Evolutionary conservation across 2,888 invertebrate species (phyloP).

Genomic region (Thecocarcelia acutangulata): DNA sequence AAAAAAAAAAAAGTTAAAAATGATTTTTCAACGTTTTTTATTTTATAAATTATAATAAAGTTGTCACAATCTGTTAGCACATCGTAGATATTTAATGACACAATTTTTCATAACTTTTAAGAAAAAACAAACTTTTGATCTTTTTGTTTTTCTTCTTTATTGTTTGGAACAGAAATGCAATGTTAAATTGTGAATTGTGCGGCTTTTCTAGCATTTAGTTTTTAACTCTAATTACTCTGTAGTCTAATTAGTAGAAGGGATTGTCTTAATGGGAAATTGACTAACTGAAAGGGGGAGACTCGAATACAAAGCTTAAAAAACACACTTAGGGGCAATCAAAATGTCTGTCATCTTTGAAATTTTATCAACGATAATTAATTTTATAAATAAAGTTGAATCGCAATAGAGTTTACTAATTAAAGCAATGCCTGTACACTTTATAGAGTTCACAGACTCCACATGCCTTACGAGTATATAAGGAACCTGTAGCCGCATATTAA

Average conservation of each 20-base stretch:
- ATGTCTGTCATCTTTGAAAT: no score
- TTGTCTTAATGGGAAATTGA: conserved; percentile 8
- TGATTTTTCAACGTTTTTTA: conserved; percentile 23
- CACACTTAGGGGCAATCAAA: background rate
- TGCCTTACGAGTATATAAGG: no score
- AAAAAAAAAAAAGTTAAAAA: conserved; percentile 31
- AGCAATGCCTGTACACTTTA: no score
- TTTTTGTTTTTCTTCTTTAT: conserved; percentile 7
- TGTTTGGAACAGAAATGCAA: conserved; percentile 4
- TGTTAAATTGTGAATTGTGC: conserved; percentile 2
- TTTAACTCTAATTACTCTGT: conserved; percentile 33
- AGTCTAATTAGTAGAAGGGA: conserved; percentile 40
- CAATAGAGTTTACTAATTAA: no score
- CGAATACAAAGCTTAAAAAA: background rate
- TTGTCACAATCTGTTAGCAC: conserved; percentile 68
- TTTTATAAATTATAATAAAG: conserved; percentile 57
- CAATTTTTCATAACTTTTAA: conserved; percentile 54
- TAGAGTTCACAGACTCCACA: no score
- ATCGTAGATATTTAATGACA: conserved; percentile 61
- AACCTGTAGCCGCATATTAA: no score
- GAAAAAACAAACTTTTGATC: conserved; percentile 31
- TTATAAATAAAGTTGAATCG: no score
- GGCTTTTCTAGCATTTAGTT: background rate
- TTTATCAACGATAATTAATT: no score
- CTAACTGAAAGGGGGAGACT: background rate